Evolutionary conservation across 2,888 invertebrate species (phyloP).

Genomic region (Crepidodera aurea): DNA sequence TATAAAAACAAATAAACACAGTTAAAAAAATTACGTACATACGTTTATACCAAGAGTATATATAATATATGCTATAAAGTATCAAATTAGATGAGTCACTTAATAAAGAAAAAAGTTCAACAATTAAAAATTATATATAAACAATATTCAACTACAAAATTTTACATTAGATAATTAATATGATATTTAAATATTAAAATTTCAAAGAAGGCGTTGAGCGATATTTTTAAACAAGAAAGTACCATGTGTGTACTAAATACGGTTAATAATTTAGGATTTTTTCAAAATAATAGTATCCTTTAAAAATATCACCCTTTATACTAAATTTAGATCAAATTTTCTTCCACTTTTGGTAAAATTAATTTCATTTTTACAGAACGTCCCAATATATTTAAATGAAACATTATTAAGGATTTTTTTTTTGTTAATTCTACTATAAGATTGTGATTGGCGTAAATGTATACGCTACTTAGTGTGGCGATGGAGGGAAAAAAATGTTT

Average conservation of each 20-base stretch:
- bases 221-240: background rate
- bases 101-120: background rate
- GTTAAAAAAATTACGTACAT: background rate
- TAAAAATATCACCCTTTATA: background rate
- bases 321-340: too few relatives aligned
- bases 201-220: background rate
- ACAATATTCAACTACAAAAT: background rate
- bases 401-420: background rate
- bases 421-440: background rate
- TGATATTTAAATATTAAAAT: background rate
- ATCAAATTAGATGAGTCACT: background rate
- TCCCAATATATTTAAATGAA: too few relatives aligned
- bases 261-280: background rate
- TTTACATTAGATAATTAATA: background rate
- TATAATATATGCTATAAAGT: background rate
- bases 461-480: background rate
- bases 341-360: too few relatives aligned
- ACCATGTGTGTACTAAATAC: background rate
- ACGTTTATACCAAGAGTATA: background rate
- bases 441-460: background rate
- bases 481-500: background rate
- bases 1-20: background rate
- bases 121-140: background rate
- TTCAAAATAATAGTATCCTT: background rate
- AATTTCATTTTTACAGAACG: too few relatives aligned